Evolutionary conservation across 2,888 invertebrate species (phyloP), one percentile per base, ranked within the genome.

Genomic region (Chymomyza caudatula): DNA sequence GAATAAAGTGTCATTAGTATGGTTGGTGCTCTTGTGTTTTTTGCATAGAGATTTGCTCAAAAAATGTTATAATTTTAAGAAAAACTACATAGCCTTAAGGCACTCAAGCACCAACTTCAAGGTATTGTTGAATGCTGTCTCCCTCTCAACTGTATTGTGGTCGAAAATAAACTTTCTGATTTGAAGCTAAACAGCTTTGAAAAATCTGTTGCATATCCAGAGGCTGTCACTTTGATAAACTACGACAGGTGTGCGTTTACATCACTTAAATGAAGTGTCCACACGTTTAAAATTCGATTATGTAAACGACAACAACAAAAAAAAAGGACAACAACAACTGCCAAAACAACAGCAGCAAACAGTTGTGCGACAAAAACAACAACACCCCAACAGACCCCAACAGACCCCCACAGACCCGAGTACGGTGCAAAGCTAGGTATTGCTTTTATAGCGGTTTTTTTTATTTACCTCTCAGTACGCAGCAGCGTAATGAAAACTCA

Each of bases 401-500:
- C 37, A 55, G n/a, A 17, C 5, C 6, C 20, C 29, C 2, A 37
- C 8, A 37, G 29, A 37, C 29, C 3, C 29, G 29, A 37, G n/a
- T n/a, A 19, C 15, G 6, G 13, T 47, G 47, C 13, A 47, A 47
- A 47, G 19, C n/a, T 47, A 37, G 29, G 5, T 19, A 47, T 71
- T 61, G 71, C 73, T 77, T 77, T 76, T 66, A 71, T 60, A 68
- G 23, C 23, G 56, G 52, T 67, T 59, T 64, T 65, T 62, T 64
- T 19, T 42, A 55, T 37, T 37, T 37, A 37, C 29, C 8, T 4
- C 29, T 37, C 29, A 37, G 11, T 11, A 8, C 11, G 11, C 11
- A 37, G 29, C 29, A 37, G 29, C 79, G 78, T 79, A 85, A 83
- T 85, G 77, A 76, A 84, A 84, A 84, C 86, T 86, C 83, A 77